Base-by-base conservation (phyloP, 92 coral and sea anemone genomes). In the Epizoanthus stellaris region DNA sequence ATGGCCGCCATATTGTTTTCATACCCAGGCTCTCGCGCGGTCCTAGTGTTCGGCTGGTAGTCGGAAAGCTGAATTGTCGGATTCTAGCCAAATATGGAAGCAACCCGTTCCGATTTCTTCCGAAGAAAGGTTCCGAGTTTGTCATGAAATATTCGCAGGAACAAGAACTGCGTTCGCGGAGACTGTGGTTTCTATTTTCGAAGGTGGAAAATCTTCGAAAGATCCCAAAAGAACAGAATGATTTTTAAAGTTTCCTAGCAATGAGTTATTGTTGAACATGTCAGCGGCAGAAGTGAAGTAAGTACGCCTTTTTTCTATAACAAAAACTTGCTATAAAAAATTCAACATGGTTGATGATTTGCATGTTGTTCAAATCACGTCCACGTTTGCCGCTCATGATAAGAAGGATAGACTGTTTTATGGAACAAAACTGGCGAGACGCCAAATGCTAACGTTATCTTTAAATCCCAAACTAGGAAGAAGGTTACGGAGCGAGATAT, bases 271-370 rank as follows among this genome's bases (percentile, higher is more conserved):
- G 68, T 76, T 34, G 68, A 76, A 58, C 67, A 89, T 89, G 93
- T 85, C 89, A 84, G 75, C 90, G 16, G 70, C 85, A 23, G 93
- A 89, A 21, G 66, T 66, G 56, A 89, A 86, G 93, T 89, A 89
- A 89, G 93, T 88, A 65, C 16, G 3, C 16, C 4, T 56, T 38
- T 82, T 38, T 60, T 21, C 52, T 68, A 45, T 38, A 69, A 40
- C 45, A 61, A 80, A 80, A 59, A 72, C 30, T 6, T 9, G 58
- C 75, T 54, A 60, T 82, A 36, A 67, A 67, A 70, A 81, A 70
- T 81, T 81, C 74, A 56, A 20, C 49, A 65, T 81, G 76, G 73
- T 81, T 42, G 63, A 68, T 57, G 12, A 52, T 1, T 52, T 9
- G 12, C 34, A 56, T 76, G 81, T 58, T 45, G 80, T 75, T 75